Evolutionary conservation across 2,797 vertebrate species (phyloP).

Genomic region (Coccyzus lansbergi): DNA sequence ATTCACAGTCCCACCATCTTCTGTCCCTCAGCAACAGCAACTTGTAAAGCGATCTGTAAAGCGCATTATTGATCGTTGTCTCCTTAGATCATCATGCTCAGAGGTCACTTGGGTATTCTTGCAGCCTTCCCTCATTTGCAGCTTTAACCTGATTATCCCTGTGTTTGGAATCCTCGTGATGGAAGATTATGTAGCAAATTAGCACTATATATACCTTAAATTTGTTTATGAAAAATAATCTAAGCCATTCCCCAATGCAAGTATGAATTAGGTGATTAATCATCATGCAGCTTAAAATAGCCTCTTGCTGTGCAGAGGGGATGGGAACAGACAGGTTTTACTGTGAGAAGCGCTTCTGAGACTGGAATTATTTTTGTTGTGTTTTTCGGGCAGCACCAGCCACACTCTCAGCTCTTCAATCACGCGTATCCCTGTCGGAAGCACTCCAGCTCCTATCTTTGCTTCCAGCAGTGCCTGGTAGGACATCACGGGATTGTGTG

Average conservation of each 20-base stretch:
- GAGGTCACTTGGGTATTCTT: background rate
- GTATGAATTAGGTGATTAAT: slow-evolving; percentile 20
- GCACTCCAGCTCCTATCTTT: background rate
- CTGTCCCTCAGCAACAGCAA: background rate
- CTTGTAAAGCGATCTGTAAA: background rate
- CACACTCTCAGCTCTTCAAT: background rate
- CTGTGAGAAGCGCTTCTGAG: background rate
- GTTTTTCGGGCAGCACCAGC: background rate
- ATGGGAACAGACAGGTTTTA: background rate
- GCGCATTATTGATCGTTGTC: background rate
- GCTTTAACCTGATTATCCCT: background rate
- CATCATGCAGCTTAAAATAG: slow-evolving; percentile 1
- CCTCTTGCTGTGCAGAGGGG: background rate
- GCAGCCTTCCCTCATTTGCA: background rate
- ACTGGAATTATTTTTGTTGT: background rate
- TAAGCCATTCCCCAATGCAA: slow-evolving; percentile 1
- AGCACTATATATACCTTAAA: background rate
- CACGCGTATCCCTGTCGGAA: background rate
- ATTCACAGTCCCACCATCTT: background rate
- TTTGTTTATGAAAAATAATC: slow-evolving; percentile 23
- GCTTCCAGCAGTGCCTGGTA: background rate
- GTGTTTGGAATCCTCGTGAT: background rate
- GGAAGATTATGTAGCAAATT: background rate
- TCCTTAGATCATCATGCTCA: background rate
- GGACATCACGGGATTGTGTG: background rate